Evolutionary conservation across 2,797 vertebrate species (phyloP), one percentile per base, ranked within the genome.

Genomic region (Lutjanus campechanus): DNA sequence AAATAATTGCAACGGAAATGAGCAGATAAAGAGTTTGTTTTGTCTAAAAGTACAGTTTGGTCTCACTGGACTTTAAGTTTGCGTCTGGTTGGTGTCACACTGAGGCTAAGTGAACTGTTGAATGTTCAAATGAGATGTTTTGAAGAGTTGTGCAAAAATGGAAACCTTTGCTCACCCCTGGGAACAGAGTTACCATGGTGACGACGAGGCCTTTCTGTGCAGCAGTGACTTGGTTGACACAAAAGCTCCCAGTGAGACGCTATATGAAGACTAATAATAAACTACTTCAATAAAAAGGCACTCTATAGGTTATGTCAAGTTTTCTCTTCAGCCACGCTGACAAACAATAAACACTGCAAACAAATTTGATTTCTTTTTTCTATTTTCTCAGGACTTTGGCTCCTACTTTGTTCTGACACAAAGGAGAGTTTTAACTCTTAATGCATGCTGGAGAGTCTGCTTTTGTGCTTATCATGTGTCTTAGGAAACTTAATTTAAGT

Each of bases 121-220:
- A 16, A n/a, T 40, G 62, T 61, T 25, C 12, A 76, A 76, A 73
- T 69, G 8, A 77, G 56, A 73, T 55, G 40, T 29, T 79, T 56
- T 64, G 17, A 66, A 41, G 75, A 72, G 54, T 59, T 65, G 19
- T 65, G 59, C 19, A 22, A 64, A 82, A 75, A 73, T 36, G 25
- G 59, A 54, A 77, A 62, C 64, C 69, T 78, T 70, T 84, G 9
- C 44, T 66, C 50, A 25, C n/a, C 69, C 12, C 19, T 22, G 17
- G 63, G 44, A 73, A 22, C 51, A 9, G 55, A 66, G 85, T 88
- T 81, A 63, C 83, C 77, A 83, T 79, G 82, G 84, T 3, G 83
- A 90, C 59, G 0, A 68, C 55, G 0, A 75, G 61, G 54, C 22
- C 41, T 54, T 22, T 64, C 73, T 22, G 54, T 80, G 67, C 71